Evolutionary conservation across 2,888 invertebrate species (phyloP), one percentile per base, ranked within the genome.

Genomic region (Drosophila testacea): DNA sequence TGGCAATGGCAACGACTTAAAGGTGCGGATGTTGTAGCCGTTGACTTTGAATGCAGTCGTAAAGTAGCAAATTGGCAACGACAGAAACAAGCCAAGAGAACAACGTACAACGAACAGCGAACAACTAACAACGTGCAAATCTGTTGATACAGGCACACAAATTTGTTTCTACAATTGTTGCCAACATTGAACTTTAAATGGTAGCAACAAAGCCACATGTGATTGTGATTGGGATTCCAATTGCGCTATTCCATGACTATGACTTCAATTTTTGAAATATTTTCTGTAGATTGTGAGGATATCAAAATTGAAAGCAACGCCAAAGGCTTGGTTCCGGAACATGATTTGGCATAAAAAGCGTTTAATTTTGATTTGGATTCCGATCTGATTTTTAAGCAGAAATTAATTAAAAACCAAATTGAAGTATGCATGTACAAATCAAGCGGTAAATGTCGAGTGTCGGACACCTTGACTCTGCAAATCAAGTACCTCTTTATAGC

Each of bases 171-270:
- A 77, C 84, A 83, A 73, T 71, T 87, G 82, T 54, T 87, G 74
- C 77, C 88, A 85, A 83, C 85, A 85, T 85, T 85, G 85, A 85
- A 85, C 85, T 85, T 85, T 85, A 85, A 85, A 85, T 85, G 86
- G 85, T 85, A 85, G 83, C 84, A 88, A 66, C 57, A 72, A 46
- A 42, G 22, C 13, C 27, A 84, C 76, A 87, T 84, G 71, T 84
- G 76, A 48, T 70, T 68, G 73, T 41, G 51, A 63, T 73, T 67
- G 63, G 42, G 69, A 59, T 64, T 59, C 22, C 48, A 50, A 34
- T 46, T 57, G 52, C 27, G 68, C 63, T 69, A 54, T 63, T 54
- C 56, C 60, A 68, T 62, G 50, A 36, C n/a, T 36, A 13, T 44
- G 27, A 44, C 32, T 16, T 11, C 27, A 4, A 42, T 51, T 57